Evolutionary conservation across 1,140 invertebrate genomes (phyloP).

Genomic region (Maniola jurtina): DNA sequence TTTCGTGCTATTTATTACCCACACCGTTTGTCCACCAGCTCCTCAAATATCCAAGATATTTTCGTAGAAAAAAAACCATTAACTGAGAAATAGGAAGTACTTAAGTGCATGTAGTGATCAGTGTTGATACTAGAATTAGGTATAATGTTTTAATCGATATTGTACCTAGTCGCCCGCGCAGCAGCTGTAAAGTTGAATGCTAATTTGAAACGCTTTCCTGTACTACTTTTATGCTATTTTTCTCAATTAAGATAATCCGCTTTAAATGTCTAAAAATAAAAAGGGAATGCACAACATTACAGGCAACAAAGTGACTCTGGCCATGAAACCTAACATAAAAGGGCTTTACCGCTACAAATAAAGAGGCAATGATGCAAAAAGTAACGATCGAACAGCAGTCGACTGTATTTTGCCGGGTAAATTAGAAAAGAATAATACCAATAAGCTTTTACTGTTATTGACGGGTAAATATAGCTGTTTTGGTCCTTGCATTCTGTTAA

Average conservation of each 20-base stretch:
- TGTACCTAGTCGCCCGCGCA: too few species aligned
- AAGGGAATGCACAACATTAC: neutral
- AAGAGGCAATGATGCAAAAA: constrained; percentile 10
- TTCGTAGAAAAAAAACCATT: too few species aligned
- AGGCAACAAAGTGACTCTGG: neutral
- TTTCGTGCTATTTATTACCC: too few species aligned
- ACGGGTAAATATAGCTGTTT: neutral
- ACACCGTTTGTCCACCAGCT: too few species aligned
- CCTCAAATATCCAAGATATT: too few species aligned
- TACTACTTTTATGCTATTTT: too few species aligned
- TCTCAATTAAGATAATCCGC: neutral
- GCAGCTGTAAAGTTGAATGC: too few species aligned
- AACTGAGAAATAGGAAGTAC: too few species aligned
- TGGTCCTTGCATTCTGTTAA: neutral
- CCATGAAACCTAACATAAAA: neutral
- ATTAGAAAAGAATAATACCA: neutral
- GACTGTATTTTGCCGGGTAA: neutral
- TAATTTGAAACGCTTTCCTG: too few species aligned
- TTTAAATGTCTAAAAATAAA: constrained; percentile 1
- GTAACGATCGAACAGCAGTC: neutral
- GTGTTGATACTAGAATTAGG: too few species aligned
- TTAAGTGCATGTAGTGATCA: too few species aligned
- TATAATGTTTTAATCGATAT: too few species aligned
- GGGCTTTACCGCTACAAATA: constrained; percentile 1
- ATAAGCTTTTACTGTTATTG: constrained; percentile 10